These are phyloP conservation scores for Bufo gargarizans DNA, from an alignment of 2,113 vertebrate genomes.

Conservation along the genomic window DNA sequence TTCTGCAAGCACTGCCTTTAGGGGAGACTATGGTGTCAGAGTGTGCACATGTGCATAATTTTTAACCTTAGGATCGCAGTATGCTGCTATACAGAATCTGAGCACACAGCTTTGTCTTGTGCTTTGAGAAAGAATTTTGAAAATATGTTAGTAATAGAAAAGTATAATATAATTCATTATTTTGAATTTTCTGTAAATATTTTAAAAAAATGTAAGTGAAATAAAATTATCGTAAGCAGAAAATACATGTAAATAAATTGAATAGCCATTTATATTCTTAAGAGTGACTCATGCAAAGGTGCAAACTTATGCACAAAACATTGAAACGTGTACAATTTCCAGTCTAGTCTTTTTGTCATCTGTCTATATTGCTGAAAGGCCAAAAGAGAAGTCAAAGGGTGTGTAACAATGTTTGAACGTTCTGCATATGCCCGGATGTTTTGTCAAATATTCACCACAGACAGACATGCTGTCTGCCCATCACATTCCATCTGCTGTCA, in stretches of 20 bases:
- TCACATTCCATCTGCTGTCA: constrained; percentile 48
- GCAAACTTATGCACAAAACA: neutral
- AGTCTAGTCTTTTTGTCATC: constrained; percentile 50
- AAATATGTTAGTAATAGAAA: too few relatives aligned
- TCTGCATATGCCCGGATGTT: constrained; percentile 44
- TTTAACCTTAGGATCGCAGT: too few relatives aligned
- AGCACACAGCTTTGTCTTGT: too few relatives aligned
- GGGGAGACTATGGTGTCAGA: too few relatives aligned
- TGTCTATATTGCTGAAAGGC: constrained; percentile 21
- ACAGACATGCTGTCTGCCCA: constrained; percentile 48
- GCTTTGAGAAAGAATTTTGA: too few relatives aligned
- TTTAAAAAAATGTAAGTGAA: too few relatives aligned
- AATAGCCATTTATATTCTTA: neutral
- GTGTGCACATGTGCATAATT: too few relatives aligned
- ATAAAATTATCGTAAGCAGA: neutral
- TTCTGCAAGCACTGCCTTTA: too few relatives aligned
- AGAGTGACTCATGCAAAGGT: neutral
- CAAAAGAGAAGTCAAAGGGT: constrained; percentile 35
- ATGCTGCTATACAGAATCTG: too few relatives aligned
- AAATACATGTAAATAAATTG: neutral
- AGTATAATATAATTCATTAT: too few relatives aligned
- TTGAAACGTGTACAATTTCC: constrained; percentile 22
- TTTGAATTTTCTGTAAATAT: too few relatives aligned
- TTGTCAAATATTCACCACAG: constrained; percentile 44
- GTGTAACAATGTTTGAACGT: constrained; percentile 42